Conservation (phyloP, 2,113 vertebrate species). For the Hylia prasina region DNA sequence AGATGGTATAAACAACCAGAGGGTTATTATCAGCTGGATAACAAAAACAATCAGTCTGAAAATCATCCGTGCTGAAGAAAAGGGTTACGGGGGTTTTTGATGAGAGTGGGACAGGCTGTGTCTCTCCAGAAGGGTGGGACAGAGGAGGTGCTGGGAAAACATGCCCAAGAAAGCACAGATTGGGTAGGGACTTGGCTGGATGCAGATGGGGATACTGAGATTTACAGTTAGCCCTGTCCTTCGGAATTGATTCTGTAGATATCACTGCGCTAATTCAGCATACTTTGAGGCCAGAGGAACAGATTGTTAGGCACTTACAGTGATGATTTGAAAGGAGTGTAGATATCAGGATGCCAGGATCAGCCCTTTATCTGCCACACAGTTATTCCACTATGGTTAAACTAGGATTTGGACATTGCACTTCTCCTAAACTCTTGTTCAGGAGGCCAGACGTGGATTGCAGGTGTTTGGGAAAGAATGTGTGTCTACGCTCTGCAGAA, state of each 20-base stretch:
- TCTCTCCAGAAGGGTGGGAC: background rate
- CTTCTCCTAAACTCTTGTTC: background rate
- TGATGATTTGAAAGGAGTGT: background rate
- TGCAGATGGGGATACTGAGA: background rate
- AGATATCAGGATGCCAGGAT: background rate
- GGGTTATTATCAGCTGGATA: background rate
- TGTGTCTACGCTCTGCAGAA: background rate
- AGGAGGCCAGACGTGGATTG: background rate
- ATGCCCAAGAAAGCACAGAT: background rate
- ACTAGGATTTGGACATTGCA: background rate
- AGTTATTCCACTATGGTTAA: background rate
- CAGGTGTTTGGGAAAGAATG: background rate
- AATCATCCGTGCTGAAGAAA: rapidly evolving
- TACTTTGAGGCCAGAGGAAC: background rate
- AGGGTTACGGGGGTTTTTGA: rapidly evolving
- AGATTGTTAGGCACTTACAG: background rate
- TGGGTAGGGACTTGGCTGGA: background rate
- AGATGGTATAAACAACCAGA: background rate
- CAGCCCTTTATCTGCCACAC: background rate
- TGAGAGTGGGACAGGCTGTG: rapidly evolving
- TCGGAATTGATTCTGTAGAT: background rate
- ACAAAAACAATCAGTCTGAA: background rate
- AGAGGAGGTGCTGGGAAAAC: background rate
- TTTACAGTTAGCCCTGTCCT: background rate
- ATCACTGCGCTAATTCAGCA: background rate